Base-by-base conservation (phyloP, 2,797 vertebrate genomes). In the Dallia pectoralis region DNA sequence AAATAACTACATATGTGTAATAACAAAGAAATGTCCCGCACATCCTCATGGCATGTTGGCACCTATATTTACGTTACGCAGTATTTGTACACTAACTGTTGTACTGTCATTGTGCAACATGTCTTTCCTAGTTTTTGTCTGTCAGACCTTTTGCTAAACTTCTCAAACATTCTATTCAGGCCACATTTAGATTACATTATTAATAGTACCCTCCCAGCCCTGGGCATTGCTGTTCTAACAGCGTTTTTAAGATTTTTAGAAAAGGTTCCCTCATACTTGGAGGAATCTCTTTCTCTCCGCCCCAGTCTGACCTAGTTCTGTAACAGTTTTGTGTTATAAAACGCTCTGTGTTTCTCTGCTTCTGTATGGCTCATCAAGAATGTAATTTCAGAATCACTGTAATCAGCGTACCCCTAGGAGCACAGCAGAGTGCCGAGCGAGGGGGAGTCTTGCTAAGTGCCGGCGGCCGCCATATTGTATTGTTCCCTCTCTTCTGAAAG, bases 331-430 rank as follows among this genome's bases (percentile, higher is more conserved):
- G 47, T 44, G 19, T 44, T 14, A 49, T 67, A 70, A 78, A 76
- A 87, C 88, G 86, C 76, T 79, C 47, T 19, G 29, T 66, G 11
- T 27, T n/a, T 70, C 62, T 61, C 64, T 67, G 65, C 67, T 80
- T 86, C 32, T 67, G 67, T 63, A 78, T 86, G 80, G 85, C 92
- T 92, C 91, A 92, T 93, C 92, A 92, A 88, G 89, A 86, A 87
- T 89, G 89, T 92, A 91, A 93, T 93, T 93, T 93, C 91, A 91
- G 90, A 89, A 92, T 92, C 91, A 87, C 90, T 88, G 91, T 93
- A 92, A 93, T 93, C 93, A 93, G 91, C 84, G 87, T 87, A 84
- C 86, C 92, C 91, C 89, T 89, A 85, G 90, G 91, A 91, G 89
- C 87, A 84, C 82, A 81, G 89, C 78, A 32, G 5, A 56, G 51